Percentiles rank a stretch among this genome's conserved stretches.
phyloP scores from a whole-genome alignment of 1,140 invertebrate genomes.

The Psix sp. region DNA sequence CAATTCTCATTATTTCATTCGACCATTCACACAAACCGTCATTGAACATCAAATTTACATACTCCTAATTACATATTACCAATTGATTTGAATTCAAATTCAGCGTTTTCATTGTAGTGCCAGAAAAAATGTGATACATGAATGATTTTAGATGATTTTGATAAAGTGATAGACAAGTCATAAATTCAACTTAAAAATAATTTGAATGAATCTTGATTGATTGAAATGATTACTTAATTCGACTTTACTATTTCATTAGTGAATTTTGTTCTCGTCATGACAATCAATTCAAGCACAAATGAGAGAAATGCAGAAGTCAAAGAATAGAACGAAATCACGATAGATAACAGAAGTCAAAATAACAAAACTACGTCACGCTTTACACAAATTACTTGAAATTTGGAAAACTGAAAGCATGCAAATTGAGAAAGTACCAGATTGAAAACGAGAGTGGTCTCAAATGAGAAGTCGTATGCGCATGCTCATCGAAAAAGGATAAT shows the following conservation, averaged over 20 bases:
- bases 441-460: slow-evolving; percentile 56
- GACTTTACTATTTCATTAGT: no score
- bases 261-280: slow-evolving; percentile 23
- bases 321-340: slow-evolving; percentile 29
- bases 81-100: background rate
- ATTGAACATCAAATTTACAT: slow-evolving; percentile 18
- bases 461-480: slow-evolving; percentile 69
- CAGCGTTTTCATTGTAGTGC: no score
- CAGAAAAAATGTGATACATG: no score
- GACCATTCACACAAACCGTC: slow-evolving; percentile 38
- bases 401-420: slow-evolving; percentile 46
- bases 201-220: no score
- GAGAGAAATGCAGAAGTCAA: slow-evolving; percentile 24
- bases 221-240: no score
- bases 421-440: slow-evolving; percentile 19
- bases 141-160: no score
- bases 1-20: slow-evolving; percentile 66
- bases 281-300: slow-evolving; percentile 37
- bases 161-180: no score
- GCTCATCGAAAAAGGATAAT: slow-evolving; percentile 66
- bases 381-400: slow-evolving; percentile 16
- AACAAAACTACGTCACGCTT: slow-evolving; percentile 33
- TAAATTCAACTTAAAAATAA: no score
- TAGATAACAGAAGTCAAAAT: slow-evolving; percentile 21
- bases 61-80: background rate